Evolutionary conservation across 2,113 vertebrate genomes (phyloP).

Genomic region (Isurus oxyrinchus): DNA sequence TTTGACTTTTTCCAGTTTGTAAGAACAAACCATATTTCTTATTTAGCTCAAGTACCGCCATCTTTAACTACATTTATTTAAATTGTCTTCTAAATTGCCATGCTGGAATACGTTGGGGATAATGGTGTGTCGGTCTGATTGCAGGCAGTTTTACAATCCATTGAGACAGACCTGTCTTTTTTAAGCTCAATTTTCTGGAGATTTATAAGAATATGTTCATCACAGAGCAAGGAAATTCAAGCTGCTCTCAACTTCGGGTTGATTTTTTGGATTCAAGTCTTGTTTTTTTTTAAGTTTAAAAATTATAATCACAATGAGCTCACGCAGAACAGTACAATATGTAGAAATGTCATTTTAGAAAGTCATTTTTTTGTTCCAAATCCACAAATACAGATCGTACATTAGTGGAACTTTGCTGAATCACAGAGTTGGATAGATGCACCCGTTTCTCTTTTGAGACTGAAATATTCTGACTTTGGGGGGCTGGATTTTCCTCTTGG

Average conservation of each 20-base stretch:
- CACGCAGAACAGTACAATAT: constrained; percentile 1
- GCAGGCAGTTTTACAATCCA: constrained; percentile 23
- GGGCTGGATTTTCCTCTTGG: not conserved
- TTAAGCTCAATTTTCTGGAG: constrained; percentile 26
- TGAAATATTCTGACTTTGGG: not conserved
- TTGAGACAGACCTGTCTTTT: constrained; percentile 13
- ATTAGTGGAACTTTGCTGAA: not conserved
- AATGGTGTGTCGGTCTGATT: constrained; percentile 29
- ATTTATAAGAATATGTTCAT: constrained; percentile 31
- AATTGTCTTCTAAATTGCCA: constrained; percentile 21
- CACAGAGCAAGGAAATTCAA: not conserved
- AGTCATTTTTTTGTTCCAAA: not conserved
- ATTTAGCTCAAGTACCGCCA: not conserved
- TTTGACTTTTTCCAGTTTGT: not conserved
- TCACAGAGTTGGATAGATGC: not conserved
- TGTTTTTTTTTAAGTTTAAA: not conserved
- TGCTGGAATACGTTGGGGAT: constrained; percentile 21
- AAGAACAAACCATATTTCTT: not conserved
- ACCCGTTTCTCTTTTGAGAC: not conserved
- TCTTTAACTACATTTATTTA: constrained; percentile 28
- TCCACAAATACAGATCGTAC: not conserved
- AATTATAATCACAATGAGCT: constrained; percentile 3
- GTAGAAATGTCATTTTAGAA: not conserved
- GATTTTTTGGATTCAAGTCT: constrained; percentile 16
- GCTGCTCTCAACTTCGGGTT: constrained; percentile 20